These are phyloP conservation scores for Drosophila helvetica DNA, from an alignment of 2,888 invertebrate genomes.

Conservation along the genomic window DNA sequence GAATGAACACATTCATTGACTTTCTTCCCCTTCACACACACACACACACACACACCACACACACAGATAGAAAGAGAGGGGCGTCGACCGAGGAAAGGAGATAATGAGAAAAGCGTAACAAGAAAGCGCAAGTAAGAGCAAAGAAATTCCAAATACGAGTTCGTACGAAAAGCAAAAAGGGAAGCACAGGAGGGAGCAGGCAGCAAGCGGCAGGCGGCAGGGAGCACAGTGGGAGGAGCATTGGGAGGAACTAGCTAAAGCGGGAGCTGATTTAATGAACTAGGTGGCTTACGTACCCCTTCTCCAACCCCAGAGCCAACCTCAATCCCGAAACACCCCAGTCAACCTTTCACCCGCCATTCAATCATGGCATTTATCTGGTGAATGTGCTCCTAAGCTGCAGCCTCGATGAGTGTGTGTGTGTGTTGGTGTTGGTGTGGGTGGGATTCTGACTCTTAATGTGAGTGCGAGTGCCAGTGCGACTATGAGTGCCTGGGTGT, in stretches of 20 bases:
- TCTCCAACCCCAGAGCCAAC: too few relatives aligned
- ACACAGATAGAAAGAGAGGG: constrained; percentile 31
- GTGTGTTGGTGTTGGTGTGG: constrained; percentile 11
- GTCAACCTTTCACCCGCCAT: constrained; percentile 35
- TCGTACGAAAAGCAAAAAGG: constrained; percentile 12
- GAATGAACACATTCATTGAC: constrained; percentile 41
- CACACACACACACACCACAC: not conserved
- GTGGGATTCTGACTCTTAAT: not conserved
- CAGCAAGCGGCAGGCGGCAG: not conserved
- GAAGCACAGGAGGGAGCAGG: not conserved
- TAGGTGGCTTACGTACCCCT: constrained; percentile 29
- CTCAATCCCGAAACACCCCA: not conserved
- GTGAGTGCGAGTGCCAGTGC: not conserved
- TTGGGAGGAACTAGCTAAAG: constrained; percentile 5
- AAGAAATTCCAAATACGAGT: constrained; percentile 44
- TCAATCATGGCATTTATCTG: constrained; percentile 64
- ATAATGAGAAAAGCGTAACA: constrained; percentile 69
- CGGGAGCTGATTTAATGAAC: constrained; percentile 65
- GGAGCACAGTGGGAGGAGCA: not conserved
- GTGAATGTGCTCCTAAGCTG: constrained; percentile 28
- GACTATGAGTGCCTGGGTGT: constrained; percentile 28
- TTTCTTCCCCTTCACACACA: not conserved
- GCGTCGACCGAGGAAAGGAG: constrained; percentile 45
- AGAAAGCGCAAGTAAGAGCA: constrained; percentile 23
- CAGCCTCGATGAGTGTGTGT: constrained; percentile 15